A percentile compares a stretch with the other conserved stretches of the same genome.
These are phyloP conservation scores for Gasterosteus aculeatus DNA, from an alignment of 2,113 vertebrate species.

Conservation along the genomic window DNA sequence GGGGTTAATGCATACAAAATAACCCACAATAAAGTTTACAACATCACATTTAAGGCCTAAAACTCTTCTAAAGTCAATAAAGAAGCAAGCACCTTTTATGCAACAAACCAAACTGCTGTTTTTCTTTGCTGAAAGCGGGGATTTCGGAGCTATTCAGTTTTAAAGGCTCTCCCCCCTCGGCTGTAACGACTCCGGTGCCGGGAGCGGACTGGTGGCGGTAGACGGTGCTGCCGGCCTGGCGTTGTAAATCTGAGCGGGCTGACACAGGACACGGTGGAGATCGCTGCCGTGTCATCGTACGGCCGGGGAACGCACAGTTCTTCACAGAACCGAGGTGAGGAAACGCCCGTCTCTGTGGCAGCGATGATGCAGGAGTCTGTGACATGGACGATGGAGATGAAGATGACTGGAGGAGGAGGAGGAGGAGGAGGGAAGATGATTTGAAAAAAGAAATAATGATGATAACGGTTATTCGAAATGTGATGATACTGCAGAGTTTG, in stretches of 20 bases:
- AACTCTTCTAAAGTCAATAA: background rate
- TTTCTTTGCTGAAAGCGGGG: constrained; percentile 1
- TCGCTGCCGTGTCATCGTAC: too few species aligned
- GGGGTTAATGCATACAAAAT: background rate
- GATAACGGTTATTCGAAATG: background rate
- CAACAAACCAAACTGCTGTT: background rate
- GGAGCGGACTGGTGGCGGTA: background rate
- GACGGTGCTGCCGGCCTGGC: background rate
- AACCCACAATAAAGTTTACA: background rate
- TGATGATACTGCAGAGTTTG: constrained; percentile 13
- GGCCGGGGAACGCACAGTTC: too few species aligned
- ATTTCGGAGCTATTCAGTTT: background rate
- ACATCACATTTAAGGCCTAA: background rate
- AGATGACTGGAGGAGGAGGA: background rate
- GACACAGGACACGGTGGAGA: too few species aligned
- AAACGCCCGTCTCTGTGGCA: too few species aligned
- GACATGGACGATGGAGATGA: background rate
- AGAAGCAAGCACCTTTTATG: background rate
- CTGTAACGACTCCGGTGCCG: constrained; percentile 11
- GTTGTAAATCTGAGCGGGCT: too few species aligned
- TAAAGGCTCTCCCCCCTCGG: constrained; percentile 1
- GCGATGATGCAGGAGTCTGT: background rate
- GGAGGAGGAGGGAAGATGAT: background rate
- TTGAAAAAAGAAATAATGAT: background rate
- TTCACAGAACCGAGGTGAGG: too few species aligned